Percentiles rank a stretch among this genome's conserved stretches.
Conservation (phyloP, 2,113 vertebrate genomes). For the Ceyx margarethae region DNA sequence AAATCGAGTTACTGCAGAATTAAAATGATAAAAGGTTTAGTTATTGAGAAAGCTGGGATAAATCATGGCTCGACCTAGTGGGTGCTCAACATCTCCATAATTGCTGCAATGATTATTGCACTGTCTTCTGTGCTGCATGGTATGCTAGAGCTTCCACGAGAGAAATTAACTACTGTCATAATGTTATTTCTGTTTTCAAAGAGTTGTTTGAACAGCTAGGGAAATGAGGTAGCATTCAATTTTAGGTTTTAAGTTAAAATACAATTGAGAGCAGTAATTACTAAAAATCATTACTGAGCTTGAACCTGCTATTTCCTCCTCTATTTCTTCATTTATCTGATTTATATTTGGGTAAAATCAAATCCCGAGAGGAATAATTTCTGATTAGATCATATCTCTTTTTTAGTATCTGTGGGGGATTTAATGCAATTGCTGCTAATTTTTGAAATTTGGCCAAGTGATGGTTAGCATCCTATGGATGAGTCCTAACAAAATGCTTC, state of each 20-base stretch:
- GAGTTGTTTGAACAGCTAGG: background rate
- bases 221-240: conserved; percentile 47
- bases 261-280: background rate
- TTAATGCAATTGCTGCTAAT: conserved; percentile 35
- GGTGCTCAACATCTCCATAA: background rate
- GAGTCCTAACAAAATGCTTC: background rate
- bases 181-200: conserved; percentile 17
- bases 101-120: background rate
- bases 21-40: background rate
- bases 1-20: background rate
- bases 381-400: conserved; percentile 48
- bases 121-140: background rate
- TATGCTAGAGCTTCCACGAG: background rate
- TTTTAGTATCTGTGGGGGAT: conserved; percentile 18
- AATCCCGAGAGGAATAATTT: conserved; percentile 38
- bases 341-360: conserved; percentile 46
- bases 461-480: background rate
- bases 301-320: conserved; percentile 12
- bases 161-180: conserved; percentile 5
- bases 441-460: conserved; percentile 49
- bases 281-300: conserved; percentile 30
- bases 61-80: background rate
- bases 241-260: conserved; percentile 50
- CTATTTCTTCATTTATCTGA: conserved; percentile 43
- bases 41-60: background rate